Conservation (phyloP, 2,888 invertebrate species). For the Cephalotes varians region DNA sequence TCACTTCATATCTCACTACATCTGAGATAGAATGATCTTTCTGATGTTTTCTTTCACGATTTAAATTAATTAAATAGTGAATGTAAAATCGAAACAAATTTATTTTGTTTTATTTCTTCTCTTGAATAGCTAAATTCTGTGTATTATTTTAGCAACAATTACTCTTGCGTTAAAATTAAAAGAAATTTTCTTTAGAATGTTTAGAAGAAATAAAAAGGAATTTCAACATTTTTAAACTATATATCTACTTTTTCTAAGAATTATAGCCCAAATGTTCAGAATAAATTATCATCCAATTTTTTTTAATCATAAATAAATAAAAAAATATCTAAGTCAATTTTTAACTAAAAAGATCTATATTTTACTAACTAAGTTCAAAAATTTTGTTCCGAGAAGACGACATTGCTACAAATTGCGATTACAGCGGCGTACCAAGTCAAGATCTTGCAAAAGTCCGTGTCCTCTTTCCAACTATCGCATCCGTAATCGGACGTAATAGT, state of each 20-base stretch:
- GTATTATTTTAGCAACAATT: background rate
- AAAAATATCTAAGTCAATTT: background rate
- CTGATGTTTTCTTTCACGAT: background rate
- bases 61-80: background rate
- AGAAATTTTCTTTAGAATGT: background rate
- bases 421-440: conserved; percentile 88
- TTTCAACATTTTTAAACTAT: background rate
- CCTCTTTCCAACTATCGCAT: conserved; percentile 91
- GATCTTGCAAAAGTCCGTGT: conserved; percentile 89
- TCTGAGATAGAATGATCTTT: background rate
- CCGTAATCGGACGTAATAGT: conserved; percentile 90
- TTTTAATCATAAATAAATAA: background rate
- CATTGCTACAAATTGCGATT: conserved; percentile 89
- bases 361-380: background rate
- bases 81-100: background rate
- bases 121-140: background rate
- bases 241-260: background rate
- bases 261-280: background rate
- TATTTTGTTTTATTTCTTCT: background rate
- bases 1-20: background rate
- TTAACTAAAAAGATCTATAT: background rate
- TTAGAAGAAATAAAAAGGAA: background rate
- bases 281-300: background rate
- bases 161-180: background rate
- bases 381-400: conserved; percentile 86